phyloP scores from a whole-genome alignment of 2,888 invertebrate genomes.

The Schrankia costaestrigalis region DNA sequence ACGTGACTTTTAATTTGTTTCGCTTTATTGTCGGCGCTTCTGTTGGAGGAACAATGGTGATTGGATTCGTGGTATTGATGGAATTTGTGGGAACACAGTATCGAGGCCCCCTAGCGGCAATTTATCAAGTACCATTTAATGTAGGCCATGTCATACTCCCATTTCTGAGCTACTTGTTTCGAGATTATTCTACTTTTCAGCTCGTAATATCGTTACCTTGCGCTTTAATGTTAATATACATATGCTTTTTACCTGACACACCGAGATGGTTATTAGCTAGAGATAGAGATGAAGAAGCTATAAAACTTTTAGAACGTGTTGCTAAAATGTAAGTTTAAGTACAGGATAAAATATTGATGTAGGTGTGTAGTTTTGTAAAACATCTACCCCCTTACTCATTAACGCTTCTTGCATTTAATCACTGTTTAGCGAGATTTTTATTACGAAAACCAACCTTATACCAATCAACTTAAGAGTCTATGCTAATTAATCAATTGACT shows the following conservation, averaged over 20 bases:
- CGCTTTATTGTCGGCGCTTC: constrained; percentile 82
- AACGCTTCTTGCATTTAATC: too few species aligned
- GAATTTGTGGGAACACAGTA: constrained; percentile 78
- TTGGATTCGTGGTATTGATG: constrained; percentile 75
- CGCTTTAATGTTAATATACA: constrained; percentile 78
- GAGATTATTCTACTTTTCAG: constrained; percentile 82
- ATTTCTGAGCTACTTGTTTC: constrained; percentile 80
- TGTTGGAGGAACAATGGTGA: constrained; percentile 88
- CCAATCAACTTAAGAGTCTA: too few species aligned
- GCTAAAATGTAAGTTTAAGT: constrained; percentile 11
- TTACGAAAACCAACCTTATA: too few species aligned
- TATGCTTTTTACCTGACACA: constrained; percentile 86
- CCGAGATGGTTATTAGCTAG: constrained; percentile 87
- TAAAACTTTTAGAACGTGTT: constrained; percentile 76
- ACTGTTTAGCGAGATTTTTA: too few species aligned
- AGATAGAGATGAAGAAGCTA: constrained; percentile 80
- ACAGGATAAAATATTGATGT: too few species aligned
- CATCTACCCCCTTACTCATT: too few species aligned
- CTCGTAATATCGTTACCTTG: constrained; percentile 80
- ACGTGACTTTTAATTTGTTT: constrained; percentile 74
- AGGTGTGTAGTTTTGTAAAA: too few species aligned
- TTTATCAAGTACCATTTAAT: constrained; percentile 83
- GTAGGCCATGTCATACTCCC: constrained; percentile 82
- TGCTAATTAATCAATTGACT: too few species aligned
- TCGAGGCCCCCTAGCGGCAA: constrained; percentile 72